phyloP scores from a whole-genome alignment of 1,140 invertebrate species.

The Pogonomyrmex barbatus region DNA sequence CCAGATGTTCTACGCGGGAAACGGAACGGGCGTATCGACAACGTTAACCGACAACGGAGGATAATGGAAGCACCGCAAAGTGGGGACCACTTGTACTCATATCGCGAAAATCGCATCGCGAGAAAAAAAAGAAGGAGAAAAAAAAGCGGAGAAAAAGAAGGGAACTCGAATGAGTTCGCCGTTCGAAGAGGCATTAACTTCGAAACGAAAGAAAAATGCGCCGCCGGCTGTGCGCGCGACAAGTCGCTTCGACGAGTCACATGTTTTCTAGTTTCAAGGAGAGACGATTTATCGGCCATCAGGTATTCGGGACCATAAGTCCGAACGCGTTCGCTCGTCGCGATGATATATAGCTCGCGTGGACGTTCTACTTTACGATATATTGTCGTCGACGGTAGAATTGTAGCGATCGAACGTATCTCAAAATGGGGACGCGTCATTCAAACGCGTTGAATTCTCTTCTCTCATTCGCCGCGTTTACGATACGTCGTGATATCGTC shows the following conservation, averaged over 20 bases:
- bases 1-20: constrained; percentile 21
- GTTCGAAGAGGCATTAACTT: constrained; percentile 21
- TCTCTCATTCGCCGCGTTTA: neutral
- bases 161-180: constrained; percentile 28
- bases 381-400: constrained; percentile 48
- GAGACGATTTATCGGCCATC: constrained; percentile 60
- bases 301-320: constrained; percentile 47
- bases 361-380: constrained; percentile 57
- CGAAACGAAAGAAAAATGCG: constrained; percentile 33
- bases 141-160: neutral
- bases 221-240: constrained; percentile 19
- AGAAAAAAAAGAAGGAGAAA: neutral
- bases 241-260: constrained; percentile 45
- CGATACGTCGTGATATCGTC: constrained; percentile 27
- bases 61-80: constrained; percentile 32
- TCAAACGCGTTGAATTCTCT: neutral
- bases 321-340: constrained; percentile 34
- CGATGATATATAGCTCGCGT: constrained; percentile 51
- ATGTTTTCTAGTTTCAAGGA: constrained; percentile 53
- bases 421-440: constrained; percentile 19
- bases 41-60: constrained; percentile 22
- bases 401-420: constrained; percentile 42
- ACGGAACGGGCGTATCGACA: constrained; percentile 39
- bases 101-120: constrained; percentile 39
- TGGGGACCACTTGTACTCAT: neutral